phyloP scores from a whole-genome alignment of 2,888 invertebrate species.

The Tholera decimalis region DNA sequence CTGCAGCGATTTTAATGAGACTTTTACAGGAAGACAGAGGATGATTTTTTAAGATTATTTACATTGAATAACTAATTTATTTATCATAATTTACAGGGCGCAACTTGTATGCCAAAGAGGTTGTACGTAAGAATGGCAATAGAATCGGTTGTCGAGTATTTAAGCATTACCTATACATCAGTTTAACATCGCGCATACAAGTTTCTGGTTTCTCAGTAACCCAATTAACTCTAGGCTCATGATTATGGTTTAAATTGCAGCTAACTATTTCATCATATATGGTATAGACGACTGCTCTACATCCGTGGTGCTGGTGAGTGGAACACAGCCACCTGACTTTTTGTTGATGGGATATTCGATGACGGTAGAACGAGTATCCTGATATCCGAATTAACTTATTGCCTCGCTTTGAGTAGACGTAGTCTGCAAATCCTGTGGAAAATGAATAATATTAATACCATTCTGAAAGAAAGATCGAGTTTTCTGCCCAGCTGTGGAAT shows the following conservation, averaged over 20 bases:
- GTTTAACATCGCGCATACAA: not conserved
- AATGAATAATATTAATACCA: not conserved
- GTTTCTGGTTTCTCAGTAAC: slow-evolving; percentile 14
- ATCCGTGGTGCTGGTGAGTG: slow-evolving; percentile 25
- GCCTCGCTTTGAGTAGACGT: slow-evolving; percentile 33
- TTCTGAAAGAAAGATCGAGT: not conserved
- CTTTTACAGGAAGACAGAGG: too few relatives aligned
- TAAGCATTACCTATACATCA: not conserved
- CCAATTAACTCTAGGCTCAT: slow-evolving; percentile 29
- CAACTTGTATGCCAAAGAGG: too few relatives aligned
- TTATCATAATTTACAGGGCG: too few relatives aligned
- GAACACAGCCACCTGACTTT: slow-evolving; percentile 37
- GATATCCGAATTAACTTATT: slow-evolving; percentile 20
- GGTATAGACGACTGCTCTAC: slow-evolving; percentile 33
- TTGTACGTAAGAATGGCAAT: not conserved
- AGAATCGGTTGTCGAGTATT: not conserved
- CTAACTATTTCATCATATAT: slow-evolving; percentile 17
- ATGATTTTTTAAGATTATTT: too few relatives aligned
- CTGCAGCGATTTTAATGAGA: too few relatives aligned
- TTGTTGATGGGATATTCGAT: slow-evolving; percentile 4
- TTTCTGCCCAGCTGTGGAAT: too few relatives aligned
- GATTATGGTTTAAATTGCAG: slow-evolving; percentile 23
- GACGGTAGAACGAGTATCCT: slow-evolving; percentile 36
- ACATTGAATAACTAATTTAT: too few relatives aligned
- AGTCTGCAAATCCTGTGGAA: slow-evolving; percentile 26